Evolutionary conservation across 2,888 invertebrate species (phyloP), one percentile per base, ranked within the genome.

Genomic region (Pteria penguin): DNA sequence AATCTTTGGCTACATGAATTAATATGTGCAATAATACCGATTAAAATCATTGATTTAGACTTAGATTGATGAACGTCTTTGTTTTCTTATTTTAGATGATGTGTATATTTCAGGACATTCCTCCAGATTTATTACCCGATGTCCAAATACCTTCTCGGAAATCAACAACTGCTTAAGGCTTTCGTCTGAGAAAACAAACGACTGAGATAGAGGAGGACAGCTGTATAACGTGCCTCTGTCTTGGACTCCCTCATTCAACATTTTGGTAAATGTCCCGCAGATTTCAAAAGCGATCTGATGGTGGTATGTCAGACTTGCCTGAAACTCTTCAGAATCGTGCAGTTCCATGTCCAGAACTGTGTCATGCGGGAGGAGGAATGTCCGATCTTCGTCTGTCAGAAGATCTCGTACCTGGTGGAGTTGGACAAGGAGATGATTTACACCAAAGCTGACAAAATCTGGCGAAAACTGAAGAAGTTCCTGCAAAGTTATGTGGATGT

Each of bases 21-120:
- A n/a, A n/a, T n/a, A n/a, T n/a, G n/a, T n/a, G n/a, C n/a, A n/a
- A n/a, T n/a, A n/a, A n/a, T n/a, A n/a, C n/a, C n/a, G n/a, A n/a
- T n/a, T n/a, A n/a, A n/a, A n/a, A n/a, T n/a, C n/a, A n/a, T n/a
- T n/a, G n/a, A n/a, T n/a, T n/a, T n/a, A n/a, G n/a, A n/a, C n/a
- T n/a, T n/a, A n/a, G n/a, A n/a, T n/a, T n/a, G n/a, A n/a, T n/a
- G n/a, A n/a, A n/a, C n/a, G n/a, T n/a, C n/a, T n/a, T n/a, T n/a
- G n/a, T n/a, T n/a, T n/a, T n/a, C n/a, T n/a, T n/a, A n/a, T n/a
- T n/a, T n/a, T n/a, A n/a, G n/a, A n/a, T n/a, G n/a, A n/a, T n/a
- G n/a, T n/a, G n/a, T n/a, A n/a, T n/a, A n/a, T 57, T 72, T 76
- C 1, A 77, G 76, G 69, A 77, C 27, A 69, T 77, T n/a, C 76